phyloP scores from a whole-genome alignment of 2,113 vertebrate genomes.

The Acanthochromis polyacanthus region DNA sequence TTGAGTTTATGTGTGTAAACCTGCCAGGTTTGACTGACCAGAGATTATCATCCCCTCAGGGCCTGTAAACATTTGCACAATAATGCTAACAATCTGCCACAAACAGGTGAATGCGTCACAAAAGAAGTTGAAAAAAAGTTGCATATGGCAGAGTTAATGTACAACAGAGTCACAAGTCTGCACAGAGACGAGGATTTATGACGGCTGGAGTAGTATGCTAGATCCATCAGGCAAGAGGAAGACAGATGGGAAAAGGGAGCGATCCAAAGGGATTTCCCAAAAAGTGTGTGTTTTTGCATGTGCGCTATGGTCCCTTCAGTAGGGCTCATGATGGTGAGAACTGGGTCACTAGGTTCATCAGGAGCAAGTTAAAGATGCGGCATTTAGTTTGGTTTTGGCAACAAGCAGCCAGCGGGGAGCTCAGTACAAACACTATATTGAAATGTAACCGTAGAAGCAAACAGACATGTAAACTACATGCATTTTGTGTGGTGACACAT shows the following conservation, averaged over 20 bases:
- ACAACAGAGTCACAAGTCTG: neutral
- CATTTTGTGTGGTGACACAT: too few relatives aligned
- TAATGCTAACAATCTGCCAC: neutral
- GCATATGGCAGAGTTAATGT: neutral
- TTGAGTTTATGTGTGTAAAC: slow-evolving; percentile 18
- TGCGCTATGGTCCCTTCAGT: neutral
- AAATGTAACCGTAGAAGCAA: neutral
- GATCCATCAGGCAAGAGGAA: slow-evolving; percentile 69
- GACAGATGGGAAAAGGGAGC: slow-evolving; percentile 35
- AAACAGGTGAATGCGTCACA: neutral
- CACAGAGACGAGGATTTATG: slow-evolving; percentile 17
- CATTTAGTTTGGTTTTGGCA: neutral
- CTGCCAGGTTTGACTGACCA: slow-evolving; percentile 7
- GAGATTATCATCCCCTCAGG: slow-evolving; percentile 27
- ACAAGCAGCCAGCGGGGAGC: neutral
- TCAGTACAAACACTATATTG: neutral
- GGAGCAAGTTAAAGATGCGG: slow-evolving; percentile 17
- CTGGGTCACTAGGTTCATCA: slow-evolving; percentile 31
- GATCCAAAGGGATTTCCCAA: slow-evolving; percentile 41
- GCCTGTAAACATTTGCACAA: neutral
- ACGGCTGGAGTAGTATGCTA: slow-evolving; percentile 38
- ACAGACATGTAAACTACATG: neutral
- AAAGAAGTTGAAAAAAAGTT: neutral
- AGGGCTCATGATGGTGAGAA: slow-evolving; percentile 15
- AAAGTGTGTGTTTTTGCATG: slow-evolving; percentile 21